phyloP scores from a whole-genome alignment of 2,113 vertebrate genomes.

The Epinephelus cyanopodus region DNA sequence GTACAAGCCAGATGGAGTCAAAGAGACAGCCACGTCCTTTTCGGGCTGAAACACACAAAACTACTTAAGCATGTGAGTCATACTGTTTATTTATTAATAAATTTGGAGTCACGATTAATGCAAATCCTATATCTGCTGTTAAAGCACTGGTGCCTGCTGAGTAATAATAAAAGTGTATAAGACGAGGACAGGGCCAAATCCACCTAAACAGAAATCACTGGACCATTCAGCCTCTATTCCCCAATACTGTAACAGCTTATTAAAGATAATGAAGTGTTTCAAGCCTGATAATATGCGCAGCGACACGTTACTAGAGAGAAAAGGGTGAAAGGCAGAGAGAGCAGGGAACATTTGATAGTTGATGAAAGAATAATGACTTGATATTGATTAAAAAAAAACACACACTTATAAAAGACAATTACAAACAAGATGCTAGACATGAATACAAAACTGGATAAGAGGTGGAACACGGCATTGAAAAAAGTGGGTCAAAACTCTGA shows the following conservation, averaged over 20 bases:
- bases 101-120: constrained; percentile 45
- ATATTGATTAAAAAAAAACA: background rate
- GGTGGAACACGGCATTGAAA: background rate
- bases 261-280: constrained; percentile 64
- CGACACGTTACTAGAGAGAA: constrained; percentile 30
- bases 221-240: constrained; percentile 53
- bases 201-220: constrained; percentile 52
- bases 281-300: constrained; percentile 33
- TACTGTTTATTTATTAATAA: constrained; percentile 45
- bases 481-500: background rate
- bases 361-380: constrained; percentile 14
- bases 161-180: constrained; percentile 32
- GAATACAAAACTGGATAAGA: background rate
- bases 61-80: constrained; percentile 32
- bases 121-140: constrained; percentile 34
- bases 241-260: constrained; percentile 49
- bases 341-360: background rate
- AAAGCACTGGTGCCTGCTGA: constrained; percentile 25
- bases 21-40: constrained; percentile 25
- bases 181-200: constrained; percentile 25
- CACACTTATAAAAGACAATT: background rate
- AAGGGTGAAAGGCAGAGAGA: constrained; percentile 14
- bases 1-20: constrained; percentile 47
- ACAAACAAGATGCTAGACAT: background rate
- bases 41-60: constrained; percentile 9